Base-by-base conservation (phyloP, 2,113 vertebrate genomes). In the Acanthisitta chloris region DNA sequence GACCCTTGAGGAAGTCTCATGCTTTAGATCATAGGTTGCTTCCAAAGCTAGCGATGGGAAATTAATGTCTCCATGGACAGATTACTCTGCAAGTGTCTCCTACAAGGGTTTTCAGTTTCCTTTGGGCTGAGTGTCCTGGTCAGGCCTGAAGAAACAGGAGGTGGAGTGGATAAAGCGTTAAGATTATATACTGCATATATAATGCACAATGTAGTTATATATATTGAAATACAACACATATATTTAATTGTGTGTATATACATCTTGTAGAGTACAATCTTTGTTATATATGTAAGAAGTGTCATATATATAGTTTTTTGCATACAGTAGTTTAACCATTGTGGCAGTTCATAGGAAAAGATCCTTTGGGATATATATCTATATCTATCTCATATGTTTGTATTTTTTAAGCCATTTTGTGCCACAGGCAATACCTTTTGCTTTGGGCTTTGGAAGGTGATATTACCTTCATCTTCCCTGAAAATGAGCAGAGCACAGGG, bases 21-120 rank as follows among this genome's bases (percentile, higher is more conserved):
- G 54, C 10, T 90, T 82, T 83, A 92, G 88, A 82, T 70, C 62
- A 34, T 9, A 46, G 71, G 38, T n/a, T 0, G 4, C 46, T 91
- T 81, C 90, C 90, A 90, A 95, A 83, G 92, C 67, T 38, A 92
- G 88, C 55, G 36, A 38, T 78, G 6, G 66, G 89, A 89, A 95
- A 90, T 82, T 2, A 86, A 90, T 57, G 59, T 74, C 59, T 92
- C 43, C 48, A 52, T 86, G 67, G 51, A 17, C 51, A 69, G 85
- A 71, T 83, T n/a, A 67, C 77, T 15, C 54, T 62, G 31, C 18
- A 81, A 20, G 55, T 83, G 54, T 33, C 82, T 88, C 67, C 76
- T 82, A n/a, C 51, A 59, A 90, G 71, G 54, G 13, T 73, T 92
- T 69, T 9, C 64, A 4, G 13, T 70, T 95, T 24, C 33, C 40